Evolutionary conservation across 2,888 invertebrate species (phyloP).

Genomic region (Candidula unifasciata): DNA sequence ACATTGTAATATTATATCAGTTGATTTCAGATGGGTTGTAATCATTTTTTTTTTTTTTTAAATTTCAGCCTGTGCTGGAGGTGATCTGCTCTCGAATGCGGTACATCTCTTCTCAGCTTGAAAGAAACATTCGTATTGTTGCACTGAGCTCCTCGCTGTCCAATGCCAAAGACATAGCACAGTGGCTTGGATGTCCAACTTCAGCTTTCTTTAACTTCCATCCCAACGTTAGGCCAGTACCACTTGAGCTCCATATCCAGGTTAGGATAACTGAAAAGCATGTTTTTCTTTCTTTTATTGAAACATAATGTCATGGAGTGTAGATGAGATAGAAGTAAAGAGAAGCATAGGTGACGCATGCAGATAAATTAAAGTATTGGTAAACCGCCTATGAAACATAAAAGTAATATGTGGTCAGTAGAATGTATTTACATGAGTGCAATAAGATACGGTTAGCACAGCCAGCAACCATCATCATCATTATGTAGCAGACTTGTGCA

Average conservation of each 20-base stretch:
- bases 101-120: slow-evolving; percentile 95
- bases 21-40: not conserved
- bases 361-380: too few relatives aligned
- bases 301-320: not conserved
- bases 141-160: slow-evolving; percentile 94
- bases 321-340: too few relatives aligned
- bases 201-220: slow-evolving; percentile 98
- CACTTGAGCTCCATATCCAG: slow-evolving; percentile 94
- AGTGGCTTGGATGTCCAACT: slow-evolving; percentile 96
- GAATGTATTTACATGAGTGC: too few relatives aligned
- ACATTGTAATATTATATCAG: too few relatives aligned
- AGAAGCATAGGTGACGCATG: too few relatives aligned
- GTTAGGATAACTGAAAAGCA: slow-evolving; percentile 57
- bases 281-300: not conserved
- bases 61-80: slow-evolving; percentile 88
- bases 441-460: too few relatives aligned
- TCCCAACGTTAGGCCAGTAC: slow-evolving; percentile 96
- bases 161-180: slow-evolving; percentile 95
- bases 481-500: too few relatives aligned
- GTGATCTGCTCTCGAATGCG: slow-evolving; percentile 92
- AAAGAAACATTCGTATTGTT: slow-evolving; percentile 89
- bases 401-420: too few relatives aligned
- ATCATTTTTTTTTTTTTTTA: not conserved
- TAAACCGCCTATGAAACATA: too few relatives aligned
- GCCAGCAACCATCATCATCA: too few relatives aligned